Conservation (phyloP, 2,888 invertebrate species). For the Drosophila ustulata region DNA sequence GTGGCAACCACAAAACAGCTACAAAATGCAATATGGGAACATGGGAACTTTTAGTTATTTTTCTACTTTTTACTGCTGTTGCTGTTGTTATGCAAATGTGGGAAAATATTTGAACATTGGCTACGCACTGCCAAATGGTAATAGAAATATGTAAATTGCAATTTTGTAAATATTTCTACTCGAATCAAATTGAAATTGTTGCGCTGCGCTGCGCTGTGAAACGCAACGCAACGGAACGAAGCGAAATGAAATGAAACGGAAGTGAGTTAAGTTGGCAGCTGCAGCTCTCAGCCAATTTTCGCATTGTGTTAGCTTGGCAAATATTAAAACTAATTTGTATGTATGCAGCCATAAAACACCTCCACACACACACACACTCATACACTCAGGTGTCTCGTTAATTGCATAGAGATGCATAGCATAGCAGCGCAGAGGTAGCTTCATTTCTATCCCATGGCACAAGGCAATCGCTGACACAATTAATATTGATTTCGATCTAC, state of each 20-base stretch:
- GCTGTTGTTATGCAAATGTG: slow-evolving; percentile 38
- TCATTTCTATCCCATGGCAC: slow-evolving; percentile 30
- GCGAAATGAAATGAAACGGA: slow-evolving; percentile 35
- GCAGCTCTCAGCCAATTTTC: slow-evolving; percentile 29
- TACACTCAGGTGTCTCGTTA: slow-evolving; percentile 35
- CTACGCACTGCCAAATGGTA: slow-evolving; percentile 48
- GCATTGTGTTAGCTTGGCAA: slow-evolving; percentile 36
- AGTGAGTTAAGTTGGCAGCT: slow-evolving; percentile 43
- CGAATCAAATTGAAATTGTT: slow-evolving; percentile 23
- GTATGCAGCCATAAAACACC: slow-evolving; percentile 6
- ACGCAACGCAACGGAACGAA: slow-evolving; percentile 22
- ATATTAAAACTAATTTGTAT: slow-evolving; percentile 56
- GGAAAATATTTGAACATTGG: slow-evolving; percentile 54
- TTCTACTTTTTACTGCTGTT: slow-evolving; percentile 31
- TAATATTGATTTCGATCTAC: slow-evolving; percentile 69
- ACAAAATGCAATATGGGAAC: slow-evolving; percentile 56
- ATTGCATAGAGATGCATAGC: slow-evolving; percentile 33
- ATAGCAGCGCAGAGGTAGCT: slow-evolving; percentile 4
- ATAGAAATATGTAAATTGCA: slow-evolving; percentile 36
- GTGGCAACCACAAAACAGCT: slow-evolving; percentile 42
- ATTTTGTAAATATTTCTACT: slow-evolving; percentile 25
- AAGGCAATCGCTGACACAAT: slow-evolving; percentile 46
- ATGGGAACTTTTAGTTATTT: slow-evolving; percentile 53
- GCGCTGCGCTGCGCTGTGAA: slow-evolving; percentile 14
- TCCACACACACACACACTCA: neutral